Evolutionary conservation across 2,888 invertebrate genomes (phyloP).

Genomic region (Cephonodes hylas): DNA sequence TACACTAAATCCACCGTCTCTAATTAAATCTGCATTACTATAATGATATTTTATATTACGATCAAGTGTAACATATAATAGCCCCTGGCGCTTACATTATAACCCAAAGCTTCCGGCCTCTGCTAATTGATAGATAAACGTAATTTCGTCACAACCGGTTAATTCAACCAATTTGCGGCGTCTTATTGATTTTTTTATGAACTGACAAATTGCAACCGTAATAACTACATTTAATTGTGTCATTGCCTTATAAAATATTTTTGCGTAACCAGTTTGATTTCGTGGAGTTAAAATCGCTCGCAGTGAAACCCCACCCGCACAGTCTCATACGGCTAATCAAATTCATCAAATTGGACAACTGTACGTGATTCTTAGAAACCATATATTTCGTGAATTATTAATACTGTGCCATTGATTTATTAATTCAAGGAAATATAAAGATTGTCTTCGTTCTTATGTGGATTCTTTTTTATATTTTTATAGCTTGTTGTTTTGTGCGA

Average conservation of each 20-base stretch:
- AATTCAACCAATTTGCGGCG: background rate
- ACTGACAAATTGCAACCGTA: background rate
- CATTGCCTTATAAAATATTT: background rate
- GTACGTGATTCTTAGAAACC: conserved; percentile 4
- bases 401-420: background rate
- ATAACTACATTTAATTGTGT: background rate
- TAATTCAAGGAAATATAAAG: background rate
- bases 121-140: background rate
- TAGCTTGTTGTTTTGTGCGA: background rate
- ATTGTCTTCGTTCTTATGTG: background rate
- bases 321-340: conserved; percentile 25
- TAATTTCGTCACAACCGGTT: background rate
- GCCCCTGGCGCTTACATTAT: background rate
- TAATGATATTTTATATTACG: background rate
- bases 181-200: background rate
- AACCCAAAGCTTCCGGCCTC: background rate
- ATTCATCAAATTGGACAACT: conserved; percentile 35
- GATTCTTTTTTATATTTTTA: background rate
- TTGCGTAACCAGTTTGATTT: background rate
- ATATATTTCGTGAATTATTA: background rate
- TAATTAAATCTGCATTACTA: too few relatives aligned
- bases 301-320: conserved; percentile 7
- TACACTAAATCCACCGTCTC: too few relatives aligned
- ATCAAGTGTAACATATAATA: background rate
- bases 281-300: too few relatives aligned